phyloP scores from a whole-genome alignment of 2,113 vertebrate genomes.

The Calyptomena viridis region DNA sequence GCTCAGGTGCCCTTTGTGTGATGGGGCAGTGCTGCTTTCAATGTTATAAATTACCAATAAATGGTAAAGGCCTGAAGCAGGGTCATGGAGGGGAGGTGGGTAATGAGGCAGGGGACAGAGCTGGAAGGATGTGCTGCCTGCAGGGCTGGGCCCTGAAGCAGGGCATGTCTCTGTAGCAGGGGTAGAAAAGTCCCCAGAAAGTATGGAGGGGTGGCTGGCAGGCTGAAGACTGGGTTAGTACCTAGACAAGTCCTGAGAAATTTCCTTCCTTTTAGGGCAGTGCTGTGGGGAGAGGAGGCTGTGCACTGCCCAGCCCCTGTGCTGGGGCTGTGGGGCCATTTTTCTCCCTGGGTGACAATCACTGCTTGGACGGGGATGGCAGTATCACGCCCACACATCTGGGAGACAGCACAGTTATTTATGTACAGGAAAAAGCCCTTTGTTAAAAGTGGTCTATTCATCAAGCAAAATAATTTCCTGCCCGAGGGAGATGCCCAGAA shows the following conservation, averaged over 20 bases:
- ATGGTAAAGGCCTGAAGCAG: background rate
- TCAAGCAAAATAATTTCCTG: background rate
- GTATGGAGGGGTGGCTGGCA: background rate
- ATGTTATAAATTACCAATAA: rapidly evolving
- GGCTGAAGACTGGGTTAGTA: rapidly evolving
- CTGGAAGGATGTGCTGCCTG: background rate
- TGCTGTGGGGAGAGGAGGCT: background rate
- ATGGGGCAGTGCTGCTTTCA: background rate
- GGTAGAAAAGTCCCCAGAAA: rapidly evolving
- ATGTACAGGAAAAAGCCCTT: background rate
- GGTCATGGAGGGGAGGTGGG: background rate
- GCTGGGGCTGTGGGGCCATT: background rate
- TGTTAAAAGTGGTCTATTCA: background rate
- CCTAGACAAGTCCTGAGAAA: background rate
- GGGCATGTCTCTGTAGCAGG: no score
- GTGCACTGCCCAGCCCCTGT: background rate
- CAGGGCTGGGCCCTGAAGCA: background rate
- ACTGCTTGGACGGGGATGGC: background rate
- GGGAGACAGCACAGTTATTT: background rate
- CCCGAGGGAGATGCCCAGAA: background rate
- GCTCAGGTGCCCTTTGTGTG: background rate
- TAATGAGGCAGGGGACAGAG: background rate
- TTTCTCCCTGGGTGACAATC: background rate
- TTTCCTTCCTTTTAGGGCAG: no score
- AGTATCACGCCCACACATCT: rapidly evolving